Evolutionary conservation across 2,888 invertebrate species (phyloP).

Genomic region (Plagiodera versicolora): DNA sequence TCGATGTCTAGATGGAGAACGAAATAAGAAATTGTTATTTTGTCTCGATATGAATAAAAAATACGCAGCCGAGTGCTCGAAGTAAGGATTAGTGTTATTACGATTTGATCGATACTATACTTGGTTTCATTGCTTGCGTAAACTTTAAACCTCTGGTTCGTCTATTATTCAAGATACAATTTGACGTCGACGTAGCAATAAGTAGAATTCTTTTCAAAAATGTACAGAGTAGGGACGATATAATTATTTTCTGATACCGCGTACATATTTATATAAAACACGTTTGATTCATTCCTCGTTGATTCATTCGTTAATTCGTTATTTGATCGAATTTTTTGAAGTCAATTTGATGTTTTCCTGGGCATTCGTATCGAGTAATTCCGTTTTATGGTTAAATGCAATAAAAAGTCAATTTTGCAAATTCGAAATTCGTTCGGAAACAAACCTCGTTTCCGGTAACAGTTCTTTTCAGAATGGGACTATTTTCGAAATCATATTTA

Average conservation of each 20-base stretch:
- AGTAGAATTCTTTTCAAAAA: not conserved
- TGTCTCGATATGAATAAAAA: conserved; percentile 46
- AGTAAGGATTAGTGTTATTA: conserved; percentile 49
- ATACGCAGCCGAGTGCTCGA: conserved; percentile 35
- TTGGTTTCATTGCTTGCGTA: conserved; percentile 50
- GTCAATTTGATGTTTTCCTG: not conserved
- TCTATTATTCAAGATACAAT: conserved; percentile 46
- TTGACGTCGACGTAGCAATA: conserved; percentile 34
- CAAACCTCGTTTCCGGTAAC: conserved; percentile 8
- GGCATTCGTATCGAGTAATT: not conserved
- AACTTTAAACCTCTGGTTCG: conserved; percentile 49
- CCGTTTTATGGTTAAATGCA: not conserved
- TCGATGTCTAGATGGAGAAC: conserved; percentile 12
- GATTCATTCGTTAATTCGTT: no score
- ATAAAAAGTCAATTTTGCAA: not conserved
- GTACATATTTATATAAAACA: no score
- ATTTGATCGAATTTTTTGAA: no score
- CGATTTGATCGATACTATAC: conserved; percentile 48
- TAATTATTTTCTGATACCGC: no score
- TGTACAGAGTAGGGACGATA: no score
- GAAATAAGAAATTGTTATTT: conserved; percentile 47
- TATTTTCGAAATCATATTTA: conserved; percentile 46
- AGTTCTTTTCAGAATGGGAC: conserved; percentile 35
- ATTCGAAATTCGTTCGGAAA: not conserved
- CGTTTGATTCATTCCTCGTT: no score